A percentile compares a stretch with the other conserved stretches of the same genome.
Conservation (phyloP, 2,888 invertebrate genomes). For the Netelia fuscicornis region DNA sequence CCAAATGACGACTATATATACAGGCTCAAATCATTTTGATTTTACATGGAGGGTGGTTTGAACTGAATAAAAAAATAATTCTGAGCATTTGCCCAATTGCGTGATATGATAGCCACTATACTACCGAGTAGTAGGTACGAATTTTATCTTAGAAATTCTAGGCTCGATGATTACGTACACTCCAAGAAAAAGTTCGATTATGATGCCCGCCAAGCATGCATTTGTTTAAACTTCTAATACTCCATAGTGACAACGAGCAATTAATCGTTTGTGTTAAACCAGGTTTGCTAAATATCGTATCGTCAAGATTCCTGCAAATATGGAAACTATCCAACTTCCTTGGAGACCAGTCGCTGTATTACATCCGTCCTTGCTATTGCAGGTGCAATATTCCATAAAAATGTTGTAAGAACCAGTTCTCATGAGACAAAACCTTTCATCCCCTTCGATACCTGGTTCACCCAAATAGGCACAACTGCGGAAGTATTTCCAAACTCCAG, state of each 20-base stretch:
- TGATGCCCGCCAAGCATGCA: too few species aligned
- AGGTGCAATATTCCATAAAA: constrained; percentile 97
- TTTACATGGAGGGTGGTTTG: too few species aligned
- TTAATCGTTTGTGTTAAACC: constrained; percentile 23
- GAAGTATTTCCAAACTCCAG: constrained; percentile 95
- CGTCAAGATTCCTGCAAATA: constrained; percentile 59
- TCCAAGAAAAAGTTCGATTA: constrained; percentile 2
- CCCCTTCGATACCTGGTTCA: constrained; percentile 95
- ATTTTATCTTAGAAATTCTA: background rate
- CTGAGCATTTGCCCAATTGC: too few species aligned
- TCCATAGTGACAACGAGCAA: background rate
- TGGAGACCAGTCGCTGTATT: constrained; percentile 87
- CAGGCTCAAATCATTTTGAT: too few species aligned
- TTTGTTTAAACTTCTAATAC: background rate
- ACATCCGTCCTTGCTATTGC: constrained; percentile 96
- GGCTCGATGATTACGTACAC: background rate
- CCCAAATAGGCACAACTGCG: constrained; percentile 96
- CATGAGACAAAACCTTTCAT: constrained; percentile 96
- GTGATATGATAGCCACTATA: background rate
- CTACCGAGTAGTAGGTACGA: constrained; percentile 3
- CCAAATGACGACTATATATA: too few species aligned
- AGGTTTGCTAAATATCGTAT: constrained; percentile 63
- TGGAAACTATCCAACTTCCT: constrained; percentile 69
- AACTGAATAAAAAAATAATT: too few species aligned
- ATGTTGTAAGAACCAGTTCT: constrained; percentile 96